These are phyloP conservation scores for Malurus splendens DNA, from an alignment of 2,797 vertebrate species.

Conservation along the genomic window DNA sequence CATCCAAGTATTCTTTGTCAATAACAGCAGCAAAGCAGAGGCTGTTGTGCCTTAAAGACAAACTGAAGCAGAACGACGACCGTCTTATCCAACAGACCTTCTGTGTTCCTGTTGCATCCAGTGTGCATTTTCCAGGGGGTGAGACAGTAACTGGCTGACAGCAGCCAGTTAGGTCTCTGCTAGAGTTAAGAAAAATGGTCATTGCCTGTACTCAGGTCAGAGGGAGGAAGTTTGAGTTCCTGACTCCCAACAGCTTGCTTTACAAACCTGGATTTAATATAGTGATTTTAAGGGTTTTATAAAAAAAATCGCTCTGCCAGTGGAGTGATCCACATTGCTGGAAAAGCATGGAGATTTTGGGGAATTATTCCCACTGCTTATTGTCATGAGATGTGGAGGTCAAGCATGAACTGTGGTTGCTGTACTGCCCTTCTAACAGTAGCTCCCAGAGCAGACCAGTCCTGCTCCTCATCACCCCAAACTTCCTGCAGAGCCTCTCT, in stretches of 20 bases:
- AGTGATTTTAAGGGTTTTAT: neutral
- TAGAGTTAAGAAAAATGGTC: neutral
- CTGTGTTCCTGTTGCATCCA: neutral
- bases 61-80: neutral
- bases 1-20: neutral
- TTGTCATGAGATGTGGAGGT: neutral
- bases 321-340: rapidly evolving
- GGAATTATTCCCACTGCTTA: neutral
- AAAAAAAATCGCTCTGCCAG: rapidly evolving
- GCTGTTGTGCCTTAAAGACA: neutral
- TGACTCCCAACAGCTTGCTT: neutral
- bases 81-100: neutral
- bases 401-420: neutral
- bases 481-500: neutral
- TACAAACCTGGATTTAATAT: neutral
- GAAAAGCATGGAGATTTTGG: neutral
- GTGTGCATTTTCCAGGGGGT: too few relatives aligned
- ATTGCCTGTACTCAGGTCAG: neutral
- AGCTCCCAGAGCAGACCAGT: neutral
- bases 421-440: neutral
- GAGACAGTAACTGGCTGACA: neutral
- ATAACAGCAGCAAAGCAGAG: neutral
- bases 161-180: neutral
- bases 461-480: neutral
- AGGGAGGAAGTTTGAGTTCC: neutral